phyloP scores from a whole-genome alignment of 2,797 vertebrate genomes.

The Gorsachius magnificus region DNA sequence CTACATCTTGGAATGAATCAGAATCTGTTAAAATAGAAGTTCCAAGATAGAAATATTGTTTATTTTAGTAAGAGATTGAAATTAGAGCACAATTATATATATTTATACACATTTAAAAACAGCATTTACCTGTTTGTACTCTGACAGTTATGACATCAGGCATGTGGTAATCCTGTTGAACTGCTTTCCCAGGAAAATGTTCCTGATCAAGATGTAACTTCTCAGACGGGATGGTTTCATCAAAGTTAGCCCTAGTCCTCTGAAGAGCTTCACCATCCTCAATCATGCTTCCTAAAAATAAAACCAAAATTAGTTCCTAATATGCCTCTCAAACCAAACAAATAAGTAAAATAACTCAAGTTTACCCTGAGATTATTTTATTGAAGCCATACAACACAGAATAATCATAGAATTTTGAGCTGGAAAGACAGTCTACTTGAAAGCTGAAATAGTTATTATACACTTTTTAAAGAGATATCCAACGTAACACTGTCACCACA shows the following conservation, averaged over 20 bases:
- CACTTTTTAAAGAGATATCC: background rate
- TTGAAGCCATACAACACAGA: background rate
- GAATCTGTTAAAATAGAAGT: conserved; percentile 64
- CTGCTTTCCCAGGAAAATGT: conserved; percentile 73
- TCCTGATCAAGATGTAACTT: conserved; percentile 75
- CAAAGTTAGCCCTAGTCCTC: conserved; percentile 76
- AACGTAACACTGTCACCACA: background rate
- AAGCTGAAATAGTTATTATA: background rate
- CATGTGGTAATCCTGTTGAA: conserved; percentile 77
- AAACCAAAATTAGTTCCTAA: background rate
- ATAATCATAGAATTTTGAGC: background rate
- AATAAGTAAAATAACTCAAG: background rate
- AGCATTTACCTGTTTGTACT: conserved; percentile 79
- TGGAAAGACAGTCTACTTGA: background rate
- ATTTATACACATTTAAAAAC: background rate
- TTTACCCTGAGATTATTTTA: background rate
- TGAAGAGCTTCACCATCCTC: conserved; percentile 76
- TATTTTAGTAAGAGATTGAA: background rate
- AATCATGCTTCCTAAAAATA: conserved; percentile 75
- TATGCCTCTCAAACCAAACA: background rate
- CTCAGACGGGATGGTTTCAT: conserved; percentile 79
- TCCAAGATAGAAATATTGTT: background rate
- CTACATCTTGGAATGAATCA: conserved; percentile 76
- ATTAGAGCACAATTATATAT: background rate
- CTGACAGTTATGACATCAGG: conserved; percentile 84